Percentiles rank a stretch among this genome's conserved stretches.
phyloP scores from a whole-genome alignment of 2,797 vertebrate genomes.

The Clarias platycephalus region DNA sequence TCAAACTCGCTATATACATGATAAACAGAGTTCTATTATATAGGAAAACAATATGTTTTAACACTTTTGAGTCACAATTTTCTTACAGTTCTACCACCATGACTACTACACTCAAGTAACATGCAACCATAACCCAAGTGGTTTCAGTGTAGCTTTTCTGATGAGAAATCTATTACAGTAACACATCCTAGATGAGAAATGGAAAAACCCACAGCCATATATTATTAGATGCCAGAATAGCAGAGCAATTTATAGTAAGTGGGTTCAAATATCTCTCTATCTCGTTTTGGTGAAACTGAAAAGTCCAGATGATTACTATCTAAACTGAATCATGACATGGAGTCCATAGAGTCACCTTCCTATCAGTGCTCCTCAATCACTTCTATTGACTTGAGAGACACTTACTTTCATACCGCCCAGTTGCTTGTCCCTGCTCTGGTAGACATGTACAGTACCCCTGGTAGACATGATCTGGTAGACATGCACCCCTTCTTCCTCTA shows the following conservation, averaged over 20 bases:
- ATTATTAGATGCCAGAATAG: conserved; percentile 49
- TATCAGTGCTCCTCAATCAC: conserved; percentile 51
- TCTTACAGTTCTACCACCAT: conserved; percentile 26
- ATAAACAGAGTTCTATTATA: conserved; percentile 7
- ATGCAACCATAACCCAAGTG: neutral
- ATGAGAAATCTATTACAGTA: conserved; percentile 39
- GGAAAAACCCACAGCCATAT: conserved; percentile 42
- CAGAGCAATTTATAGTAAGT: conserved; percentile 58
- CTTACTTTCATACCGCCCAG: conserved; percentile 52
- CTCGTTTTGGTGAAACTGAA: conserved; percentile 51
- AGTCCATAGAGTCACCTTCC: conserved; percentile 47
- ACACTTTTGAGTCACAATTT: neutral
- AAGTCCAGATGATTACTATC: conserved; percentile 50
- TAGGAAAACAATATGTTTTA: conserved; percentile 17
- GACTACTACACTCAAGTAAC: conserved; percentile 23
- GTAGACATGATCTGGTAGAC: conserved; percentile 34
- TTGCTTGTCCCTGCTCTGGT: conserved; percentile 38
- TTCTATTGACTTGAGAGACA: conserved; percentile 56
- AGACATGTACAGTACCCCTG: conserved; percentile 20
- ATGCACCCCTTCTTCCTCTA: conserved; percentile 33
- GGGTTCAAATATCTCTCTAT: conserved; percentile 51
- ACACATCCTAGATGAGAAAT: conserved; percentile 43
- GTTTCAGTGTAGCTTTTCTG: conserved; percentile 18
- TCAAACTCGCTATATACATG: neutral
- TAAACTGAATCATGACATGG: conserved; percentile 51